These are phyloP conservation scores for Varroa destructor DNA, from an alignment of 1,140 invertebrate genomes.

Conservation along the genomic window DNA sequence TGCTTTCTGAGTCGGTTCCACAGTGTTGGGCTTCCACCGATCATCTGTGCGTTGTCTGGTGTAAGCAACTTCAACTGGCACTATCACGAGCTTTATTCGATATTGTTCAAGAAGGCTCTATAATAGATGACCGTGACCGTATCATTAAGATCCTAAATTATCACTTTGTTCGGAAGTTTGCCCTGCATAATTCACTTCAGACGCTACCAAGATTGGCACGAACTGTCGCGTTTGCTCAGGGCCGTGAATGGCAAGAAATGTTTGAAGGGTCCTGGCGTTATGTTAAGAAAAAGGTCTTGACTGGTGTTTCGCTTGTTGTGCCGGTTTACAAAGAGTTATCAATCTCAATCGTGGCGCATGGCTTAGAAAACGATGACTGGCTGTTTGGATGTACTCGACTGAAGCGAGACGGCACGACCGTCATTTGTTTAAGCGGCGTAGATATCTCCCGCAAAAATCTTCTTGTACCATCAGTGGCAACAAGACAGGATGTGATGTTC, in stretches of 20 bases:
- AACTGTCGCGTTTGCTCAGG: neutral
- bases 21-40: constrained; percentile 62
- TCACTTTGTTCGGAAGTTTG: constrained; percentile 21
- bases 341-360: neutral
- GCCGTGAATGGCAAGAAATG: constrained; percentile 14
- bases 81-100: constrained; percentile 68
- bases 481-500: neutral
- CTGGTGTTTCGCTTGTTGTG: neutral
- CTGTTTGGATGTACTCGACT: constrained; percentile 7
- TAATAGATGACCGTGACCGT: neutral
- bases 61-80: constrained; percentile 67
- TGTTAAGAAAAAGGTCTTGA: neutral
- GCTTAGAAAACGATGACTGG: constrained; percentile 15
- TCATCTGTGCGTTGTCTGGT: constrained; percentile 79
- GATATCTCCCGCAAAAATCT: constrained; percentile 9
- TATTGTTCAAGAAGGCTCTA: constrained; percentile 47
- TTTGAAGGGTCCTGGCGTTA: constrained; percentile 13
- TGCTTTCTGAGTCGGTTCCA: constrained; percentile 14
- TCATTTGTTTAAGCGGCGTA: neutral
- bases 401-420: neutral
- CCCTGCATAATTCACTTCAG: neutral
- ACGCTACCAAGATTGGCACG: constrained; percentile 1
- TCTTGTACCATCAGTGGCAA: neutral
- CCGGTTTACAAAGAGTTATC: neutral
- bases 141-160: constrained; percentile 20